phyloP scores from a whole-genome alignment of 2,113 vertebrate species.

The Stegostoma tigrinum region DNA sequence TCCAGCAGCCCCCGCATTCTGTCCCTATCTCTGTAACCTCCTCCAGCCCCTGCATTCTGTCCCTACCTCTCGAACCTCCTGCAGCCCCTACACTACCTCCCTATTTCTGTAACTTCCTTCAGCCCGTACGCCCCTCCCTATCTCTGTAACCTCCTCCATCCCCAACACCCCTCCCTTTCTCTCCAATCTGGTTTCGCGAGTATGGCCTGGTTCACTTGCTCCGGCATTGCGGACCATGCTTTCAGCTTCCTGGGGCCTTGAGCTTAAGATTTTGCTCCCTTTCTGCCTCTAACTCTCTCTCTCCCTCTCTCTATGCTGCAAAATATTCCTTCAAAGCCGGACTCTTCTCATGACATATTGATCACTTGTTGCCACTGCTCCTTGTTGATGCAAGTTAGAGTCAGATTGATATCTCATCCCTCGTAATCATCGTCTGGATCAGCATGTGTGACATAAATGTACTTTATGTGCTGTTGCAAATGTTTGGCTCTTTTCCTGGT shows the following conservation, averaged over 20 bases:
- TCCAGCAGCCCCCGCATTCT: not conserved
- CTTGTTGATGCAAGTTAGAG: no score
- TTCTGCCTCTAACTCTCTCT: no score
- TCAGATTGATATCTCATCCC: no score
- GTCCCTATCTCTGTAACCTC: not conserved
- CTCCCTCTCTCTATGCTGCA: no score
- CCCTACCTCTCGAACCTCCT: not conserved
- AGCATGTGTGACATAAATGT: no score
- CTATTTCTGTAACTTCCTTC: not conserved
- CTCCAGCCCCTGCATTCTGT: not conserved
- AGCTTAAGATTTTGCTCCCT: not conserved
- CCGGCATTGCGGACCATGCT: not conserved
- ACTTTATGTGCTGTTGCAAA: no score
- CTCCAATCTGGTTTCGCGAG: no score
- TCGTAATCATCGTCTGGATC: rapidly evolving
- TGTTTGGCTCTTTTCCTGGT: no score
- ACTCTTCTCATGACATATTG: no score
- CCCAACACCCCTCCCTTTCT: not conserved
- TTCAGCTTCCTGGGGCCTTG: not conserved
- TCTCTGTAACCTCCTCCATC: not conserved
- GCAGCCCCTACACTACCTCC: not conserved
- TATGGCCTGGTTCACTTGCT: not conserved
- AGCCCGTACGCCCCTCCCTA: not conserved
- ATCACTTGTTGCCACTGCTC: no score
- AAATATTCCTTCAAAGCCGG: no score